A percentile compares a stretch with the other conserved stretches of the same genome.
Evolutionary conservation across 2,797 vertebrate species (phyloP).

Genomic region (Eleutherodactylus coqui): DNA sequence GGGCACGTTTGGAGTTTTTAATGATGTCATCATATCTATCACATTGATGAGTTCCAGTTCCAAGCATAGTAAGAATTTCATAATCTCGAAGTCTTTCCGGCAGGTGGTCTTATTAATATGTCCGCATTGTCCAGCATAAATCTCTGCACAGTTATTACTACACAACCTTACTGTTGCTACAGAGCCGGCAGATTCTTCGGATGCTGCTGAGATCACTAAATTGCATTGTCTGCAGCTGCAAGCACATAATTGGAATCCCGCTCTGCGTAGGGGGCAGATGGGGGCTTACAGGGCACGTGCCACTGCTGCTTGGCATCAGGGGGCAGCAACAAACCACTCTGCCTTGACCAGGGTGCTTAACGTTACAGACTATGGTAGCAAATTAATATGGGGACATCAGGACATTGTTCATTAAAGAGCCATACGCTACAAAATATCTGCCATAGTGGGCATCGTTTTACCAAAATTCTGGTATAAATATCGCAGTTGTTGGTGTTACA

Average conservation of each 20-base stretch:
- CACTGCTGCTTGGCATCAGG: not conserved
- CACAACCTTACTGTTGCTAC: not conserved
- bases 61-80: not conserved
- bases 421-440: no score
- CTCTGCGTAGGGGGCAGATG: not conserved
- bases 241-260: not conserved
- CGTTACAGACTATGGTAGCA: not conserved
- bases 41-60: not conserved
- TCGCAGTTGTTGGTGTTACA: no score
- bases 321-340: not conserved
- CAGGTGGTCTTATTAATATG: not conserved
- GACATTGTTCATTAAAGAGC: no score
- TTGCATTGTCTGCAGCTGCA: not conserved
- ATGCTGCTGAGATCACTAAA: conserved; percentile 1
- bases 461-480: no score
- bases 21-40: not conserved
- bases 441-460: no score
- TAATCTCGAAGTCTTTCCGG: not conserved
- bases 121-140: no score
- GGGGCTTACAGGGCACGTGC: not conserved
- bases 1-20: not conserved
- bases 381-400: not conserved
- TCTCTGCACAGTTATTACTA: not conserved
- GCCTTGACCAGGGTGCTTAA: not conserved
- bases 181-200: not conserved